Evolutionary conservation across 2,888 invertebrate species (phyloP).

Genomic region (Tinea pellionella): DNA sequence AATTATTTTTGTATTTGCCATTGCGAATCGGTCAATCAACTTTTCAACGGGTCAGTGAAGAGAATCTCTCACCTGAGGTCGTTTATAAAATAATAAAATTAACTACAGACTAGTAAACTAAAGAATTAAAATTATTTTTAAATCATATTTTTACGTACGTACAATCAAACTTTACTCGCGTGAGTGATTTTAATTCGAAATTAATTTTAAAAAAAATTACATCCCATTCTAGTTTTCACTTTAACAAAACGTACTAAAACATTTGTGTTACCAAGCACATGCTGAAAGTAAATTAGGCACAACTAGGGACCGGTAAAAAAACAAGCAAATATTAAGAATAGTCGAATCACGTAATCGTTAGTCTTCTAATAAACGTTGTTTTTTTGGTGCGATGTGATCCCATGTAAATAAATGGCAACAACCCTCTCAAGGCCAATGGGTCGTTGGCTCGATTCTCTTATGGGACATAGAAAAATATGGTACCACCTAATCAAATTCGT

Average conservation of each 20-base stretch:
- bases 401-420: not conserved
- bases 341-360: slow-evolving; percentile 4
- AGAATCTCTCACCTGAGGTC: not conserved
- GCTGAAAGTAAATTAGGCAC: not conserved
- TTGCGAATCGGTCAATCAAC: not conserved
- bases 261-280: not conserved
- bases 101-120: too few species aligned
- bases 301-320: not conserved
- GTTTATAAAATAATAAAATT: not conserved
- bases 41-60: not conserved
- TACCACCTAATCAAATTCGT: not conserved
- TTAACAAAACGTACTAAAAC: not conserved
- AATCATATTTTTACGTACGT: too few species aligned
- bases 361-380: slow-evolving; percentile 4
- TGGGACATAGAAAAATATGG: not conserved
- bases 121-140: too few species aligned
- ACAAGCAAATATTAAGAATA: not conserved
- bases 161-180: too few species aligned
- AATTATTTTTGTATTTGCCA: not conserved
- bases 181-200: too few species aligned
- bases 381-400: not conserved
- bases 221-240: too few species aligned
- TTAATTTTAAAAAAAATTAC: too few species aligned
- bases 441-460: not conserved
- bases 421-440: slow-evolving; percentile 5